Percentiles rank a stretch among this genome's conserved stretches.
These are phyloP conservation scores for Poeciliopsis infans DNA, from an alignment of 2,797 vertebrate species.

Conservation along the genomic window DNA sequence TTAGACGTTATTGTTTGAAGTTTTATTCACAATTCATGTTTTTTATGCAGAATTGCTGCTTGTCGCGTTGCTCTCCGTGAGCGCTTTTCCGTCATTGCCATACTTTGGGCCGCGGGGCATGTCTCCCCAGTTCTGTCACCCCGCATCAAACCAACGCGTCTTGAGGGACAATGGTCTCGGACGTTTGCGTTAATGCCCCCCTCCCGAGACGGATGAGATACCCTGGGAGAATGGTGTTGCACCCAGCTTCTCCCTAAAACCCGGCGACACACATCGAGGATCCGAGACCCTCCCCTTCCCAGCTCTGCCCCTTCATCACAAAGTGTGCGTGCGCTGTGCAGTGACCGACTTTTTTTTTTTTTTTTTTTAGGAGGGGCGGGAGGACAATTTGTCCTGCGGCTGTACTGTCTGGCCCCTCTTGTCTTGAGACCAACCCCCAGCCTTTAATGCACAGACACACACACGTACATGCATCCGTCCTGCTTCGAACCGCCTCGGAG, in stretches of 20 bases:
- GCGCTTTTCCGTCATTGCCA: slow-evolving; percentile 4
- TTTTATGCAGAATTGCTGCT: neutral
- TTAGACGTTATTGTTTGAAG: neutral
- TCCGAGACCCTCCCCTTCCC: slow-evolving; percentile 11
- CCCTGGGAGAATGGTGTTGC: slow-evolving; percentile 64
- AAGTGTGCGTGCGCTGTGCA: slow-evolving; percentile 63
- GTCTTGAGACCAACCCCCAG: slow-evolving; percentile 54
- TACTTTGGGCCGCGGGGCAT: slow-evolving; percentile 41
- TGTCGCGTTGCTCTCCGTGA: too few species aligned
- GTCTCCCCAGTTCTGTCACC: slow-evolving; percentile 73
- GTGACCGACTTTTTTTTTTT: slow-evolving; percentile 77
- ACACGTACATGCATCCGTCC: slow-evolving; percentile 30
- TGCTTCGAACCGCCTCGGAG: slow-evolving; percentile 39
- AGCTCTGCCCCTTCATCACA: slow-evolving; percentile 59
- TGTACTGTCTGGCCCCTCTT: slow-evolving; percentile 67
- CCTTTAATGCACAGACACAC: slow-evolving; percentile 6
- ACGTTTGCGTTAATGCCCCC: slow-evolving; percentile 42
- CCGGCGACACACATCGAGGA: slow-evolving; percentile 28
- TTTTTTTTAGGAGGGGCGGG: neutral
- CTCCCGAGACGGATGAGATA: slow-evolving; percentile 64
- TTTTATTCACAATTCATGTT: neutral
- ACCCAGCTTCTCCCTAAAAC: slow-evolving; percentile 44
- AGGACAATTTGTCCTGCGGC: slow-evolving; percentile 70
- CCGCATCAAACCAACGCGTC: slow-evolving; percentile 64
- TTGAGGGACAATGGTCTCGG: slow-evolving; percentile 69